phyloP scores from a whole-genome alignment of 2,113 vertebrate genomes.

The Pao palembangensis region DNA sequence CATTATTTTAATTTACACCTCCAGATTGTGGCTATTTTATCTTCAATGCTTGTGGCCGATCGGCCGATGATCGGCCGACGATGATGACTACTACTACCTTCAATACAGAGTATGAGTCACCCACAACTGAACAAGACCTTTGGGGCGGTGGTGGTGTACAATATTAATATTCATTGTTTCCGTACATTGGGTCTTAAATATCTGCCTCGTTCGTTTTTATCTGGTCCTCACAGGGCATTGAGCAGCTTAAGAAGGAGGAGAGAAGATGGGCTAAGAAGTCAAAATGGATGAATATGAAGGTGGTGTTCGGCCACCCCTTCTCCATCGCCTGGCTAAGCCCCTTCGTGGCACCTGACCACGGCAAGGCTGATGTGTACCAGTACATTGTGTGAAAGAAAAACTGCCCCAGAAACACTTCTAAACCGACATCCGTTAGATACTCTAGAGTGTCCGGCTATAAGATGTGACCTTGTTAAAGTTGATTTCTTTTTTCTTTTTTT shows the following conservation, averaged over 20 bases:
- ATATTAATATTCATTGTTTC: neutral
- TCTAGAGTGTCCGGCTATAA: conserved; percentile 33
- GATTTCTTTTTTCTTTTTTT: conserved; percentile 5
- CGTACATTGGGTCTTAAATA: neutral
- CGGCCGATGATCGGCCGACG: conserved; percentile 27
- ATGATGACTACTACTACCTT: conserved; percentile 36
- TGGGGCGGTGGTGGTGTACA: too few species aligned
- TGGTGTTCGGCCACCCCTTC: conserved; percentile 97
- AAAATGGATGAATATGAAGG: conserved; percentile 98
- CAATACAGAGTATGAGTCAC: conserved; percentile 22
- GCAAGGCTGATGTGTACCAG: conserved; percentile 94
- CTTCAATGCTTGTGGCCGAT: neutral
- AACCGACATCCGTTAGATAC: conserved; percentile 17
- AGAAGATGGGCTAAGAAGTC: conserved; percentile 96
- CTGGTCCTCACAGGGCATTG: conserved; percentile 89
- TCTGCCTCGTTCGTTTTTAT: conserved; percentile 13
- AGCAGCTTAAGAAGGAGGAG: conserved; percentile 99
- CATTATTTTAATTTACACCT: neutral
- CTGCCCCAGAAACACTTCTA: neutral
- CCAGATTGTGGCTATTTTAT: conserved; percentile 8
- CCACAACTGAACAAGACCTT: neutral
- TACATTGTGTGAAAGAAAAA: conserved; percentile 87
- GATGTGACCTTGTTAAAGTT: neutral
- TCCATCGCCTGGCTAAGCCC: conserved; percentile 96
- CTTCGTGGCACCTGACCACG: conserved; percentile 90